Percentiles rank a stretch among this genome's conserved stretches.
Conservation (phyloP, 2,113 vertebrate species). For the Laticauda colubrina region DNA sequence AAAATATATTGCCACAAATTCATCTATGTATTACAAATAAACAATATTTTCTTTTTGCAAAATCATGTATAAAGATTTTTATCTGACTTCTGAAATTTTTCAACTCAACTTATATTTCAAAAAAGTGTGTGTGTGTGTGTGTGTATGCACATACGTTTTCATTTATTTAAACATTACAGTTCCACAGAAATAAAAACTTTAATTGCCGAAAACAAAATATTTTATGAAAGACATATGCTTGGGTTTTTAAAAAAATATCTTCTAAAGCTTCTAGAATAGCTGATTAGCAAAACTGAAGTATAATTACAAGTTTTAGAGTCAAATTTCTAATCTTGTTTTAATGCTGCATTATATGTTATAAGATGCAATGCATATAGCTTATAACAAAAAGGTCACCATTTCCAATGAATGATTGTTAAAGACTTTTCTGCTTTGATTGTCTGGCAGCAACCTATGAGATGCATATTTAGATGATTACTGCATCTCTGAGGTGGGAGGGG, state of each 20-base stretch:
- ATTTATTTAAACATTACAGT: background rate
- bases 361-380: background rate
- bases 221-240: background rate
- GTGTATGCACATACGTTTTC: background rate
- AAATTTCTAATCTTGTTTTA: constrained; percentile 26
- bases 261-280: background rate
- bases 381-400: background rate
- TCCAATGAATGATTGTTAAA: constrained; percentile 42
- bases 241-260: background rate
- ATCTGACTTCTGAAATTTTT: background rate
- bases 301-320: constrained; percentile 38
- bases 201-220: background rate
- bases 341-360: constrained; percentile 3
- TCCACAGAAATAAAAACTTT: background rate
- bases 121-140: background rate
- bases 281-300: background rate
- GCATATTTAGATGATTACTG: constrained; percentile 73
- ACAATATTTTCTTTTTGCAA: background rate
- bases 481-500: constrained; percentile 76
- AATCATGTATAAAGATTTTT: background rate
- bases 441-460: constrained; percentile 51
- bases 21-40: background rate
- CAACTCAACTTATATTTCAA: background rate
- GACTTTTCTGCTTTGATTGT: constrained; percentile 38
- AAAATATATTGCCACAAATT: background rate